These are phyloP conservation scores for Dendrocincla fuliginosa DNA, from an alignment of 2,797 vertebrate species.

Conservation along the genomic window DNA sequence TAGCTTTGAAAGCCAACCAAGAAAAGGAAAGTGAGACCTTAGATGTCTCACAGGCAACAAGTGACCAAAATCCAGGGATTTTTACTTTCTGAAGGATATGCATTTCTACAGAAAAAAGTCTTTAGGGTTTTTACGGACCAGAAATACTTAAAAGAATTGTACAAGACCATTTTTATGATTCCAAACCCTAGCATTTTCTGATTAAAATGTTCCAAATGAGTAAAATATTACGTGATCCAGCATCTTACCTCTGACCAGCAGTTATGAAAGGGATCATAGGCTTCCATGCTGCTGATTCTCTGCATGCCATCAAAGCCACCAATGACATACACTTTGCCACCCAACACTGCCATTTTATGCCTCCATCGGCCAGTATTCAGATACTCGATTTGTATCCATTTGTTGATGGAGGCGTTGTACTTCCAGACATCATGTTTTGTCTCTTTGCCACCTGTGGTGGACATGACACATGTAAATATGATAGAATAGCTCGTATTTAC, in stretches of 20 bases:
- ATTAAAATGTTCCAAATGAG: background rate
- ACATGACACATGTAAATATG: background rate
- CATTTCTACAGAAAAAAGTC: background rate
- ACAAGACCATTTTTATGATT: background rate
- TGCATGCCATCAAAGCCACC: constrained; percentile 93
- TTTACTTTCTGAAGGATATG: background rate
- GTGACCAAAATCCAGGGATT: background rate
- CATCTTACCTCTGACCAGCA: constrained; percentile 90
- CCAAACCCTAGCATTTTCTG: background rate
- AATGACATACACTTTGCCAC: constrained; percentile 89
- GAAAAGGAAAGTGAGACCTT: background rate
- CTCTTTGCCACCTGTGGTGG: constrained; percentile 90
- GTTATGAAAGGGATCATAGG: constrained; percentile 96
- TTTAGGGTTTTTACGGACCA: background rate
- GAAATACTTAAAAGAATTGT: background rate
- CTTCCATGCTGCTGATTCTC: constrained; percentile 90
- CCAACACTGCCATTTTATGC: constrained; percentile 94
- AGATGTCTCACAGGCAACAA: background rate
- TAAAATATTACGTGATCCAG: background rate
- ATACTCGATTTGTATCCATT: constrained; percentile 94
- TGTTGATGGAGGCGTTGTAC: constrained; percentile 95
- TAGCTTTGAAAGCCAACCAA: background rate
- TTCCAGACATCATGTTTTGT: constrained; percentile 96
- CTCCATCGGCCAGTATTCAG: constrained; percentile 90
- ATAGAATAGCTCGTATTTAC: background rate